Evolutionary conservation across 2,797 vertebrate genomes (phyloP).

Genomic region (Aulostomus chinensis): DNA sequence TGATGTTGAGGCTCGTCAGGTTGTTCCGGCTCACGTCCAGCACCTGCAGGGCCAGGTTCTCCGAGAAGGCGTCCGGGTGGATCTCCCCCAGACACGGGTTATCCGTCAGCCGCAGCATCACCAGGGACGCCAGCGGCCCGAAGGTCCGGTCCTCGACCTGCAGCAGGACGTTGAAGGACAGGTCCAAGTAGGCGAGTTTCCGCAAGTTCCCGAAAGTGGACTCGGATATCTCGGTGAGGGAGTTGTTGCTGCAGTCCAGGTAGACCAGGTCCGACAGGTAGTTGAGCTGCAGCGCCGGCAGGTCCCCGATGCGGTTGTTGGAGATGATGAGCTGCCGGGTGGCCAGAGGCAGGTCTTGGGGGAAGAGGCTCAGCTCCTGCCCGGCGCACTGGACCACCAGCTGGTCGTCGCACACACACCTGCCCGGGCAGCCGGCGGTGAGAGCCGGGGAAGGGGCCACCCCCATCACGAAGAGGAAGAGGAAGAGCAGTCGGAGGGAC

Average conservation of each 20-base stretch:
- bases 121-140: constrained; percentile 86
- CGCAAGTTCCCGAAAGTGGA: constrained; percentile 89
- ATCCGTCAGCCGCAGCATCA: constrained; percentile 90
- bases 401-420: constrained; percentile 88
- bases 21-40: constrained; percentile 90
- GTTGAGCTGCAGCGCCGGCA: constrained; percentile 89
- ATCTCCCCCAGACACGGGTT: constrained; percentile 87
- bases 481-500: constrained; percentile 79
- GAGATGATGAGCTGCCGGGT: constrained; percentile 90
- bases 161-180: constrained; percentile 91
- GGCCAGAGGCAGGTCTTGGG: constrained; percentile 85
- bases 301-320: constrained; percentile 84
- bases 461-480: constrained; percentile 87
- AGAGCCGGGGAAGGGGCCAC: constrained; percentile 81
- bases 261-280: constrained; percentile 93
- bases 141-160: constrained; percentile 88
- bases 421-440: constrained; percentile 81
- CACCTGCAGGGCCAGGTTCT: constrained; percentile 89
- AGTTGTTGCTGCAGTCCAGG: constrained; percentile 92
- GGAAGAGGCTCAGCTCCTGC: constrained; percentile 82
- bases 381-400: constrained; percentile 90
- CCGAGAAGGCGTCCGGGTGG: constrained; percentile 86
- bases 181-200: constrained; percentile 91
- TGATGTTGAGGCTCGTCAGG: constrained; percentile 85
- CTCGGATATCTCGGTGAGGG: constrained; percentile 86